These are phyloP conservation scores for Corythornis madagascariensis DNA, from an alignment of 2,113 vertebrate species.

Conservation along the genomic window DNA sequence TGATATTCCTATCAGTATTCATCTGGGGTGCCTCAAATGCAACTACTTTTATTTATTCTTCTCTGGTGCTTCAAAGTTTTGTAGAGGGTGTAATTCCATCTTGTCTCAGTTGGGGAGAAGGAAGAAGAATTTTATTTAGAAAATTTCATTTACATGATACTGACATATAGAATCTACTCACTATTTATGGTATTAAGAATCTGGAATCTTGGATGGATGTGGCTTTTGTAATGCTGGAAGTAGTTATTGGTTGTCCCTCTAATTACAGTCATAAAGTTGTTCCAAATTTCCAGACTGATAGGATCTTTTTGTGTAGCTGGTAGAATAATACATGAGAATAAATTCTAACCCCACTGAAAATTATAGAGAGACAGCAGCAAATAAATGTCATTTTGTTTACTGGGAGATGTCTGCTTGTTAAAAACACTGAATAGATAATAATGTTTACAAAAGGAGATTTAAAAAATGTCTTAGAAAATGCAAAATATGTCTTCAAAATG, in stretches of 20 bases:
- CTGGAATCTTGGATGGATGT: not conserved
- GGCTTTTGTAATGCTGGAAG: not conserved
- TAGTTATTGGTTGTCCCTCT: not conserved
- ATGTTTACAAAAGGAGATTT: not conserved
- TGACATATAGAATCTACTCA: not conserved
- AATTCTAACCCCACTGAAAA: not conserved
- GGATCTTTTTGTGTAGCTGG: not conserved
- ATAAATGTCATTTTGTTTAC: not conserved
- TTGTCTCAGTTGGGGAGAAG: not conserved
- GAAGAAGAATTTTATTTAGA: not conserved
- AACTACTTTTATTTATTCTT: not conserved
- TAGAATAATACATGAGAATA: not conserved
- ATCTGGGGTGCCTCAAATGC: not conserved
- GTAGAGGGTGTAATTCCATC: not conserved
- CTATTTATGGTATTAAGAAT: not conserved
- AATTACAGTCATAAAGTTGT: not conserved
- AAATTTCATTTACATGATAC: not conserved
- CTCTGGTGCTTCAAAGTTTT: not conserved
- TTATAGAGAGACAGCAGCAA: not conserved
- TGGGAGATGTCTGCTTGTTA: not conserved
- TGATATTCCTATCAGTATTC: not conserved
- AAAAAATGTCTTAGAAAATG: not conserved
- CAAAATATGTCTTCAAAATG: not conserved
- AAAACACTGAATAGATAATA: not conserved
- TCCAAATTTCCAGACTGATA: not conserved